phyloP scores from a whole-genome alignment of 2,888 invertebrate species.

The Ctenicera cuprea region DNA sequence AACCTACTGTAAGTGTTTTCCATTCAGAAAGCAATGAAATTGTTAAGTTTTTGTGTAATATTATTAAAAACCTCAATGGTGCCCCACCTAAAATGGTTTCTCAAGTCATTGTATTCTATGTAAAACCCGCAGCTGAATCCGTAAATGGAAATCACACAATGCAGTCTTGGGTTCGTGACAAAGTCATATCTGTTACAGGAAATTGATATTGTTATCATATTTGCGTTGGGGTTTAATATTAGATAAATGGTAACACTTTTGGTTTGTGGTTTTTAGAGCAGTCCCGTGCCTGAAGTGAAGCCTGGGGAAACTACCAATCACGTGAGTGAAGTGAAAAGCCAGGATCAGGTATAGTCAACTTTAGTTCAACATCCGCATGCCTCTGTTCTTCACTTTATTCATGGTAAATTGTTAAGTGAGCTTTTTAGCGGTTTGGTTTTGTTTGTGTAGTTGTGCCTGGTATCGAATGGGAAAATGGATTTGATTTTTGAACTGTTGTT shows the following conservation, averaged over 20 bases:
- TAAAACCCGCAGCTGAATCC: too few species aligned
- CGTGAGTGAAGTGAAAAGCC: constrained; percentile 44
- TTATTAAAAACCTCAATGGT: too few species aligned
- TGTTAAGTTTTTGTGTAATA: too few species aligned
- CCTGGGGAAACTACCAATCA: constrained; percentile 31
- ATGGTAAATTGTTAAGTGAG: constrained; percentile 48
- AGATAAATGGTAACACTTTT: not conserved
- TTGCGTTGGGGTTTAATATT: not conserved
- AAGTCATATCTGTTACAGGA: not conserved
- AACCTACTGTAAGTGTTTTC: not conserved
- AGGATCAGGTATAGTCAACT: constrained; percentile 52
- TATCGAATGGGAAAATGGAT: constrained; percentile 1
- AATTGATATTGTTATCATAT: constrained; percentile 8
- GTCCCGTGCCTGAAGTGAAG: constrained; percentile 48
- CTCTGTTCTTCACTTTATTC: constrained; percentile 46
- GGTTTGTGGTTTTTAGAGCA: constrained; percentile 49
- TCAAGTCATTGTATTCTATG: too few species aligned
- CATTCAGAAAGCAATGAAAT: too few species aligned
- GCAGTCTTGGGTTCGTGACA: not conserved
- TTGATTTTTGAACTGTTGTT: not conserved
- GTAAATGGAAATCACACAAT: too few species aligned
- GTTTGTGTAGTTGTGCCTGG: constrained; percentile 1
- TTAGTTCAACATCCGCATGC: constrained; percentile 49
- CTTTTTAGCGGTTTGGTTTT: constrained; percentile 31
- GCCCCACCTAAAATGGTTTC: too few species aligned